Evolutionary conservation across 2,797 vertebrate genomes (phyloP).

Genomic region (Falco columbarius): DNA sequence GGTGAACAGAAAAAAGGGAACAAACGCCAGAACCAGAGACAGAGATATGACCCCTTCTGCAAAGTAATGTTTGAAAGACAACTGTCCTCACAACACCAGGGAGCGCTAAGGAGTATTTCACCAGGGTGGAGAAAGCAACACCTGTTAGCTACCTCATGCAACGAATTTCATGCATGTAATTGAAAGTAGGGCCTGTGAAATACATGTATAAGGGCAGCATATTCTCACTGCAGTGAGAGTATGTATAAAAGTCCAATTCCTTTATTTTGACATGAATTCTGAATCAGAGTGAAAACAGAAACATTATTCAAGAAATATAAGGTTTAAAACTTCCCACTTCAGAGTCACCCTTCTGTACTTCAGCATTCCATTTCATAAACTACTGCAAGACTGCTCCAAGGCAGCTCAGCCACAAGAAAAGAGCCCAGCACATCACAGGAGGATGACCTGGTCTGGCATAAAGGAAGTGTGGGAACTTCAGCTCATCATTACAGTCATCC

Average conservation of each 20-base stretch:
- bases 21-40: neutral
- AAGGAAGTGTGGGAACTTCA: neutral
- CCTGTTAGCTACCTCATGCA: neutral
- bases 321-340: neutral
- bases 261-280: neutral
- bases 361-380: neutral
- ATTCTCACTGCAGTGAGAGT: neutral
- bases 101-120: neutral
- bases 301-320: neutral
- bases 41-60: neutral
- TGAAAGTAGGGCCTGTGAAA: neutral
- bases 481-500: neutral
- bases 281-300: neutral
- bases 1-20: neutral
- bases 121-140: neutral
- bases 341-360: neutral
- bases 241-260: neutral
- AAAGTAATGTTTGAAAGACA: neutral
- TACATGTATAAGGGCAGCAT: rapidly evolving
- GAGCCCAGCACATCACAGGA: neutral
- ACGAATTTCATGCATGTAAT: neutral
- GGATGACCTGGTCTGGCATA: neutral
- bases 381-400: neutral
- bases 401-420: neutral
- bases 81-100: neutral